Evolutionary conservation across 2,113 vertebrate species (phyloP).

Genomic region (Hippoglossus stenolepis): DNA sequence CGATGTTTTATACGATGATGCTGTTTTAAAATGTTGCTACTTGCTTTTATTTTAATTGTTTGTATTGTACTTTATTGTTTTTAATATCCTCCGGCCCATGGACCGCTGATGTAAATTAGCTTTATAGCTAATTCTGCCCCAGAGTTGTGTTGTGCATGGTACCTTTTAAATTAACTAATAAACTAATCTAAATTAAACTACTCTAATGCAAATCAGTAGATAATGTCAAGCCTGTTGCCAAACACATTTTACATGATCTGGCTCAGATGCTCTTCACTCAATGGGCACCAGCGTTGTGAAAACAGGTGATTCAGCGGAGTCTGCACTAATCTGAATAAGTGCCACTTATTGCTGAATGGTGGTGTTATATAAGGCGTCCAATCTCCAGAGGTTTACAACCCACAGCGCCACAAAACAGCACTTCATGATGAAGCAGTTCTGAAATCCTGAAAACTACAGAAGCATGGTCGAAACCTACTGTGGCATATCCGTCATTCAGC

Average conservation of each 20-base stretch:
- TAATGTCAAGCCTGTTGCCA: slow-evolving; percentile 49
- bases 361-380: slow-evolving; percentile 71
- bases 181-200: slow-evolving; percentile 3
- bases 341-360: slow-evolving; percentile 78
- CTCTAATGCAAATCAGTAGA: slow-evolving; percentile 35
- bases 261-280: slow-evolving; percentile 36
- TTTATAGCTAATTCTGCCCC: not conserved
- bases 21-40: too few species aligned
- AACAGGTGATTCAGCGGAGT: slow-evolving; percentile 72
- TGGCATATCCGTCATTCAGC: not conserved
- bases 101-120: not conserved
- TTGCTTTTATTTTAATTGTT: not conserved
- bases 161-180: not conserved
- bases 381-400: slow-evolving; percentile 50
- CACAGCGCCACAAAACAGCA: slow-evolving; percentile 53
- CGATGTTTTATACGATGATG: too few species aligned
- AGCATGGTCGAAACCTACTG: not conserved
- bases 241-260: slow-evolving; percentile 9
- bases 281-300: slow-evolving; percentile 56
- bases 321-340: slow-evolving; percentile 78
- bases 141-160: not conserved
- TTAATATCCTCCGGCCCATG: not conserved
- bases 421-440: slow-evolving; percentile 25
- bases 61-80: not conserved
- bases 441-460: slow-evolving; percentile 20